A percentile compares a stretch with the other conserved stretches of the same genome.
Conservation (phyloP, 64 coral and sea anemone genomes). For the Trachythela sp. region DNA sequence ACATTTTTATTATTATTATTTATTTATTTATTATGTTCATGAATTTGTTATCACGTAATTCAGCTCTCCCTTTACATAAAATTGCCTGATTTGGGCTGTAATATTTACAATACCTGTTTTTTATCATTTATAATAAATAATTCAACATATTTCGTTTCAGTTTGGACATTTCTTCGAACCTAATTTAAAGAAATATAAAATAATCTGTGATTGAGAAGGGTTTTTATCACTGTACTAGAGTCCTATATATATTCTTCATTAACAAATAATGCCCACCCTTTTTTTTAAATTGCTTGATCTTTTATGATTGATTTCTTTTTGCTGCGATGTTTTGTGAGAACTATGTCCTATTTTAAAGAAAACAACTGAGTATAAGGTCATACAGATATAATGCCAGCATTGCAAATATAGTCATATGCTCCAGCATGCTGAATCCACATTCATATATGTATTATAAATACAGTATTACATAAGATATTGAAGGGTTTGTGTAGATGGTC, state of each 20-base stretch:
- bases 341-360: not conserved
- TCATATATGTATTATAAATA: too few relatives aligned
- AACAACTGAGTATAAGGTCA: not conserved
- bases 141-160: not conserved
- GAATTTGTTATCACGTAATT: too few relatives aligned
- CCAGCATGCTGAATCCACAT: too few relatives aligned
- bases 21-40: too few relatives aligned
- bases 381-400: too few relatives aligned
- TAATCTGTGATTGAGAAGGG: not conserved
- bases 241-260: not conserved
- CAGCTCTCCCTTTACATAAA: too few relatives aligned
- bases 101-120: slow-evolving; percentile 8
- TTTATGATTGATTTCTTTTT: not conserved
- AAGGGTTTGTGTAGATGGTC: too few relatives aligned
- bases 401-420: too few relatives aligned
- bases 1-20: too few relatives aligned
- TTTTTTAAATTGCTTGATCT: not conserved
- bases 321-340: not conserved
- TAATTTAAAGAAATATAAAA: not conserved
- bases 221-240: too few relatives aligned
- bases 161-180: not conserved
- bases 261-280: not conserved
- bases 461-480: too few relatives aligned
- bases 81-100: too few relatives aligned
- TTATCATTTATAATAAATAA: not conserved